phyloP scores from a whole-genome alignment of 2,113 vertebrate species.

The Nibea albiflora region DNA sequence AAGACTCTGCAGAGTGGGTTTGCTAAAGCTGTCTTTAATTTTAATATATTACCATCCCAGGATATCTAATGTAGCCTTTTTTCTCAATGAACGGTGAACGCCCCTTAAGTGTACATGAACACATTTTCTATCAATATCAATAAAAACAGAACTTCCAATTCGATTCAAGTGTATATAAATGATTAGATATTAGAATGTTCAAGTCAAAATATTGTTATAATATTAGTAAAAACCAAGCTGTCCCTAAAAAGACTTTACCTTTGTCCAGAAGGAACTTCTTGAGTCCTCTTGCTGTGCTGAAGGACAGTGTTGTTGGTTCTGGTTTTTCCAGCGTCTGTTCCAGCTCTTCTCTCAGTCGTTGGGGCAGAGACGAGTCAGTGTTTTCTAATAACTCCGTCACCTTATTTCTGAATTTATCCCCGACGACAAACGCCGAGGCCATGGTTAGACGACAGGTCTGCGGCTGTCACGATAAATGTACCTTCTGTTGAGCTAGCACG shows the following conservation, averaged over 20 bases:
- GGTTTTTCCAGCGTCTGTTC: constrained; percentile 60
- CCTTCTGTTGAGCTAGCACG: no score
- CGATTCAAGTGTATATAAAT: background rate
- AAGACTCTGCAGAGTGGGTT: background rate
- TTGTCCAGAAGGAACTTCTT: constrained; percentile 78
- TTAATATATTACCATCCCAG: no score
- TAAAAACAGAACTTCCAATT: background rate
- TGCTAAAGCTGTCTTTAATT: background rate
- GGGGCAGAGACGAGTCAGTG: constrained; percentile 45
- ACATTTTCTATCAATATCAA: background rate
- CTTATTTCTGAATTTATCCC: constrained; percentile 71
- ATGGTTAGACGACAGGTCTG: constrained; percentile 52
- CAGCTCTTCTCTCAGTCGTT: constrained; percentile 73
- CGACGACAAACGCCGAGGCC: constrained; percentile 82
- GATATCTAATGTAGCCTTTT: background rate
- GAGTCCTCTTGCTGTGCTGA: constrained; percentile 80
- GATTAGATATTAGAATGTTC: background rate
- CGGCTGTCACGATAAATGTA: no score
- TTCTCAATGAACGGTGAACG: background rate
- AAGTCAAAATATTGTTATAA: background rate
- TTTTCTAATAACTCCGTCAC: constrained; percentile 66
- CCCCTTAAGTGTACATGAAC: background rate
- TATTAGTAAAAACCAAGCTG: background rate
- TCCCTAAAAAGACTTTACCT: constrained; percentile 69
- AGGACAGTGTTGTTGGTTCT: constrained; percentile 73